These are phyloP conservation scores for Palythoa grandiflora DNA, from an alignment of 92 coral and sea anemone species.

Conservation along the genomic window DNA sequence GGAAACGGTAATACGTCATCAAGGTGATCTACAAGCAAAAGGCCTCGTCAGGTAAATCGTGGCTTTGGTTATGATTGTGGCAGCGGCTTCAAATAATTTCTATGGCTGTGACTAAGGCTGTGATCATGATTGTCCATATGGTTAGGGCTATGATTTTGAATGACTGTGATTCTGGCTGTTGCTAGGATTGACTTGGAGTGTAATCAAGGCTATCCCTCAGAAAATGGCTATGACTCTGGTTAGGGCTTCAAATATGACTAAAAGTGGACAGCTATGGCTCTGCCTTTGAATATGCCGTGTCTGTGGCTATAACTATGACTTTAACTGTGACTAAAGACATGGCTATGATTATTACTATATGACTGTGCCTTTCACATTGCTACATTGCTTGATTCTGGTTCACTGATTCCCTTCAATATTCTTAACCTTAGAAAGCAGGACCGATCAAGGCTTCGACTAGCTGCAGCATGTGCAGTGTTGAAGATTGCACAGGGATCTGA, in stretches of 20 bases:
- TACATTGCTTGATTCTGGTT: not conserved
- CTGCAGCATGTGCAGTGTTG: constrained; percentile 91
- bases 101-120: too few relatives aligned
- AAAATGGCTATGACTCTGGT: too few relatives aligned
- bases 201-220: too few relatives aligned
- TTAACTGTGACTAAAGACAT: not conserved
- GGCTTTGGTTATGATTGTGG: not conserved
- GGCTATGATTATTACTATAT: not conserved
- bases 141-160: too few relatives aligned
- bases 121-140: too few relatives aligned
- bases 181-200: too few relatives aligned
- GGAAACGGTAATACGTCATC: constrained; percentile 67
- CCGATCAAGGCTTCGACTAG: constrained; percentile 90
- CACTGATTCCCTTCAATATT: not conserved
- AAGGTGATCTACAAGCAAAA: constrained; percentile 88
- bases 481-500: constrained; percentile 84
- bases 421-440: constrained; percentile 71
- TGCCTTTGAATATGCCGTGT: too few relatives aligned
- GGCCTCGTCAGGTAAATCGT: constrained; percentile 79
- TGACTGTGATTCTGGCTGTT: too few relatives aligned
- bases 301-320: too few relatives aligned
- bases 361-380: not conserved
- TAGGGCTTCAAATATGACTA: too few relatives aligned
- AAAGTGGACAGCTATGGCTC: too few relatives aligned
- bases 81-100: too few relatives aligned